These are phyloP conservation scores for Phenganax stokvisi DNA, from an alignment of 92 coral and sea anemone species.

Conservation along the genomic window DNA sequence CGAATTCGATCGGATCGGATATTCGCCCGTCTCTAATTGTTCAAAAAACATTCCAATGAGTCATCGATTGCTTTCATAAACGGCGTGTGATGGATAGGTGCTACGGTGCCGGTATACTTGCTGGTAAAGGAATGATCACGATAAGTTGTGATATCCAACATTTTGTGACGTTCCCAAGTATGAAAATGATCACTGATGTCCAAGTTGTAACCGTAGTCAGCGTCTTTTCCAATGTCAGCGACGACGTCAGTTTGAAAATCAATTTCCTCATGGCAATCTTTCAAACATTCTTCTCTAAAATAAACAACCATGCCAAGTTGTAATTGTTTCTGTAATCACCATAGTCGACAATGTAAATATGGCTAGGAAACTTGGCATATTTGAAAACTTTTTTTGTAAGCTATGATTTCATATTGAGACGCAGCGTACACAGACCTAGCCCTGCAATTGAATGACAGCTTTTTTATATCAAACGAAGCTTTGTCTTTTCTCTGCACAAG, in stretches of 20 bases:
- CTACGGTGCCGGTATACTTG: background rate
- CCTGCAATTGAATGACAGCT: too few species aligned
- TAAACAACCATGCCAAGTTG: background rate
- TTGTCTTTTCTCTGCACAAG: too few species aligned
- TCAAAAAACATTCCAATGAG: background rate
- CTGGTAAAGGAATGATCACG: background rate
- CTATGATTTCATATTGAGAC: too few species aligned
- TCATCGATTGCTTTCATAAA: constrained; percentile 1
- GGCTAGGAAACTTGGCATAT: too few species aligned
- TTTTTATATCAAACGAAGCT: too few species aligned
- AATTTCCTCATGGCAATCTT: background rate
- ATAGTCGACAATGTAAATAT: too few species aligned
- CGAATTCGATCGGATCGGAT: too few species aligned
- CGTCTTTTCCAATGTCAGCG: background rate
- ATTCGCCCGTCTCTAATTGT: too few species aligned
- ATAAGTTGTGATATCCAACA: background rate
- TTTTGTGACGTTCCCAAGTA: background rate
- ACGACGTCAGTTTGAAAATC: background rate
- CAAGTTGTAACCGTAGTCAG: background rate
- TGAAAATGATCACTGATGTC: background rate
- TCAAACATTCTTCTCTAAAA: background rate
- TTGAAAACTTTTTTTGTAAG: too few species aligned
- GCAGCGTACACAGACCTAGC: too few species aligned
- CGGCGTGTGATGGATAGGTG: background rate
- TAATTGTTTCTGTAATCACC: background rate